phyloP scores from a whole-genome alignment of 2,797 vertebrate genomes.

The Coluber constrictor region DNA sequence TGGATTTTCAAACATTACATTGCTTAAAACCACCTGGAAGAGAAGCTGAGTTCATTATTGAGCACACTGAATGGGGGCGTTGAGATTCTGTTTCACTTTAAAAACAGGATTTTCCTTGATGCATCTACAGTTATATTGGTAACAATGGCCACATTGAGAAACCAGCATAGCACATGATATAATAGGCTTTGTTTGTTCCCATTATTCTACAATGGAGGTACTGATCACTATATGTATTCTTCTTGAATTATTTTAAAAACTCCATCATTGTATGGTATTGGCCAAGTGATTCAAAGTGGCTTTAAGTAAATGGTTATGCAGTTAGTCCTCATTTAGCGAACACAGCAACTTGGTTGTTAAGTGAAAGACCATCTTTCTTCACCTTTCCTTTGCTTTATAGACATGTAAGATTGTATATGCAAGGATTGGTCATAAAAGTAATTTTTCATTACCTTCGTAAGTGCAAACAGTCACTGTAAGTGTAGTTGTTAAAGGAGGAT shows the following conservation, averaged over 20 bases:
- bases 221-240: not conserved
- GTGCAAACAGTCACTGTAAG: not conserved
- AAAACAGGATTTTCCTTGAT: not conserved
- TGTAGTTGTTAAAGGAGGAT: not conserved
- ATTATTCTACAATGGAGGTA: not conserved
- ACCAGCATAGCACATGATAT: not conserved
- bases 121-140: too few relatives aligned
- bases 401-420: not conserved
- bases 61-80: not conserved
- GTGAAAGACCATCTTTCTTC: not conserved
- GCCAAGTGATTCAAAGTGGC: not conserved
- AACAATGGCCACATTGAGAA: not conserved
- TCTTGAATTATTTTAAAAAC: not conserved
- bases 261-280: not conserved
- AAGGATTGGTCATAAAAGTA: not conserved
- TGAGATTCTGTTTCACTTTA: not conserved
- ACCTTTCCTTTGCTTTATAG: not conserved
- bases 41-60: not conserved
- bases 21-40: not conserved
- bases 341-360: not conserved
- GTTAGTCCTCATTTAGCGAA: not conserved
- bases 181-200: not conserved
- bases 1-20: not conserved
- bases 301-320: not conserved
- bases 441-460: not conserved